phyloP scores from a whole-genome alignment of 2,888 invertebrate species.

The Silvanus unidentatus region DNA sequence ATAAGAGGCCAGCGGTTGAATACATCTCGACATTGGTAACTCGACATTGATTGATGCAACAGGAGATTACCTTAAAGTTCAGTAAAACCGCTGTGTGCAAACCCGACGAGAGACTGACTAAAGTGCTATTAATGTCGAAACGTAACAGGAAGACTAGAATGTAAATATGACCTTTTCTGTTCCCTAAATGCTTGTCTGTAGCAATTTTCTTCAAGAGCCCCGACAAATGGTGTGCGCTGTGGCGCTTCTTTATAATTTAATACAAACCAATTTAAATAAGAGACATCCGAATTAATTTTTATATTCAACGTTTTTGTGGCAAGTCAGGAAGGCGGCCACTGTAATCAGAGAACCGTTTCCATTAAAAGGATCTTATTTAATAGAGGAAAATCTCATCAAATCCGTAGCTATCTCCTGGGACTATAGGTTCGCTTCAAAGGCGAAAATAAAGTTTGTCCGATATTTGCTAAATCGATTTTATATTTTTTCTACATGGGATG shows the following conservation, averaged over 20 bases:
- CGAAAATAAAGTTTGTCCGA: constrained; percentile 11
- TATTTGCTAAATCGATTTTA: constrained; percentile 12
- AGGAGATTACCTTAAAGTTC: constrained; percentile 27
- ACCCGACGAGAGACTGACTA: constrained; percentile 15
- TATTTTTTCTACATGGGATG: neutral
- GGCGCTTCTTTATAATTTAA: too few species aligned
- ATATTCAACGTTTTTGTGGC: too few species aligned
- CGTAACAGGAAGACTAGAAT: constrained; percentile 1
- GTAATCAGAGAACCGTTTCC: constrained; percentile 8
- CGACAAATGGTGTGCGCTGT: too few species aligned
- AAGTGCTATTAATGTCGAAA: constrained; percentile 14
- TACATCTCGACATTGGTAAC: constrained; percentile 10
- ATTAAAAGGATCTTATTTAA: constrained; percentile 13
- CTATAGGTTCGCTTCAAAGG: constrained; percentile 6
- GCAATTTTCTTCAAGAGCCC: too few species aligned
- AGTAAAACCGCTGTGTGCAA: constrained; percentile 15
- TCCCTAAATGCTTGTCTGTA: neutral
- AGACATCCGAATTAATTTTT: too few species aligned
- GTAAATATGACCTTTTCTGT: neutral
- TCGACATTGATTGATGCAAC: constrained; percentile 28
- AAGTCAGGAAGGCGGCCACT: neutral
- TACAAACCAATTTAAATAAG: too few species aligned
- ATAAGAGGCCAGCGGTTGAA: neutral
- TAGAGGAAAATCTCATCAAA: constrained; percentile 17
- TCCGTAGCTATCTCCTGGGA: constrained; percentile 14